Base-by-base conservation (phyloP, 2,113 vertebrate genomes). In the Rousettus leschenaultii region DNA sequence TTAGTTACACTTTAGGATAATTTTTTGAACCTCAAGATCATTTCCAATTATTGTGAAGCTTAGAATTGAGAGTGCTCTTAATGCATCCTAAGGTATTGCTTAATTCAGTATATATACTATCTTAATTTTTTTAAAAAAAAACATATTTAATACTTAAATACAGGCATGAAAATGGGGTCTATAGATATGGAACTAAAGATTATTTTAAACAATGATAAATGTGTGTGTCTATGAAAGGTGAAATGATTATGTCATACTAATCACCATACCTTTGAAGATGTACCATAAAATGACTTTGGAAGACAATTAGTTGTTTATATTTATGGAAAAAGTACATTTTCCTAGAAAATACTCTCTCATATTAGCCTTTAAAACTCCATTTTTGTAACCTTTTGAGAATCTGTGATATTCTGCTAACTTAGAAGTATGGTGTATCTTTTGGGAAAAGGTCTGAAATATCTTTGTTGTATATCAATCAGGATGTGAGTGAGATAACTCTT, bases 171-270 rank as follows among this genome's bases (percentile, higher is more conserved):
- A 86, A 65, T 86, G 43, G 74, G 11, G 51, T 89, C 38, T 77
- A 33, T 66, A 97, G 38, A 35, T 68, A 65, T 65, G 26, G 48
- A 92, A 74, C 26, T 55, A 65, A 88, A 59, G 30, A 86, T 74
- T 43, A 91, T 80, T 86, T 91, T 85, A 95, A 95, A 79, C 61
- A 26, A 30, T 70, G 55, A 61, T 82, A 96, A 86, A 93, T 93
- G 15, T 86, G 43, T 80, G 55, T 94, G 38, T 35, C 13, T 90
- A 2, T 89, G 83, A 92, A 82, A 79, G 73, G 21, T 96, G n/a
- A 97, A 96, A 85, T 90, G 57, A 73, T 92, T 95, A 22, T 92
- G 53, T 96, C 78, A 89, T 48, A 63, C 53, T 95, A 70, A 71
- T 89, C 53, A 59, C 63, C 70, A 84, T 87, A 75, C 61, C 87